A percentile compares a stretch with the other conserved stretches of the same genome.
Evolutionary conservation across 1,140 invertebrate species (phyloP).

Genomic region (Paraescarpia echinospica): DNA sequence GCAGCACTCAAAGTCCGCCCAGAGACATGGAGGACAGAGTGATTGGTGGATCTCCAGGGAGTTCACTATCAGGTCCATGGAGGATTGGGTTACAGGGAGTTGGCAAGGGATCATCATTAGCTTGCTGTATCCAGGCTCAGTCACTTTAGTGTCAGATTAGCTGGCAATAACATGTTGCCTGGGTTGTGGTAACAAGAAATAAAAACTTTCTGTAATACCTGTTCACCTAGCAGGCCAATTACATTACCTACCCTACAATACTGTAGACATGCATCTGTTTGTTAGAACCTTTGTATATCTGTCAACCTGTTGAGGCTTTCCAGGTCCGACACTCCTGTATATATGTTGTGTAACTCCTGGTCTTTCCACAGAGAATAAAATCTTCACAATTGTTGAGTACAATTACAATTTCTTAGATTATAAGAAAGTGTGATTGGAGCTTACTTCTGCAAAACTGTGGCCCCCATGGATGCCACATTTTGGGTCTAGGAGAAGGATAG

Average conservation of each 20-base stretch:
- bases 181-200: neutral
- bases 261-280: too few species aligned
- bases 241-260: too few species aligned
- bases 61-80: neutral
- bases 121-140: neutral
- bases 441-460: neutral
- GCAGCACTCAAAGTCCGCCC: neutral
- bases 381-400: too few species aligned
- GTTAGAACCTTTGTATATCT: too few species aligned
- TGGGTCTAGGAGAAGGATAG: neutral
- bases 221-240: too few species aligned
- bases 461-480: neutral
- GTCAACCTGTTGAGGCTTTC: too few species aligned
- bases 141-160: slow-evolving; percentile 5
- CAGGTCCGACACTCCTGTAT: too few species aligned
- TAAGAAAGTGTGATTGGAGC: too few species aligned
- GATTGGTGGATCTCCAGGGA: neutral
- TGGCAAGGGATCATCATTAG: neutral
- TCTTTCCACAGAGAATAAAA: too few species aligned
- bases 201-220: neutral
- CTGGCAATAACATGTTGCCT: neutral
- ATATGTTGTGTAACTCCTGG: too few species aligned
- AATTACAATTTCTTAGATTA: too few species aligned
- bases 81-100: neutral
- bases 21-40: neutral